Evolutionary conservation across 2,113 vertebrate species (phyloP), one percentile per base, ranked within the genome.

Genomic region (Brienomyrus brachyistius): DNA sequence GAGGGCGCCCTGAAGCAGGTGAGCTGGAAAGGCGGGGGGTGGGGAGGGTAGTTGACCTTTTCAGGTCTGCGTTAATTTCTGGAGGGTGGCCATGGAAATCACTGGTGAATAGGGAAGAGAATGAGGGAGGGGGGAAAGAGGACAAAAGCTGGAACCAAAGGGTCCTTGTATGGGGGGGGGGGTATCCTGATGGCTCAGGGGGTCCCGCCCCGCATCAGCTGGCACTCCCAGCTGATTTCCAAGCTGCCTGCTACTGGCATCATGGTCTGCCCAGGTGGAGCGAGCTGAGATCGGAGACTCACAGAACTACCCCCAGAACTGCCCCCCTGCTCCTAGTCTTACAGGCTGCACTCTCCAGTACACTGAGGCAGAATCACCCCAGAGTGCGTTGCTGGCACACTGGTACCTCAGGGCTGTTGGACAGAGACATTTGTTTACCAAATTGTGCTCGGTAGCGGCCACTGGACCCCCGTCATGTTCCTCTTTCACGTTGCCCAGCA

Each of bases 91-190:
- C 89, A 51, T 90, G 88, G 91, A 92, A 93, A 93, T 93, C 56
- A 62, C 56, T 62, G 56, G 56, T 62, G 56, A 62, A 66, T 83
- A 89, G 54, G 66, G 90, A 50, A 62, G 59, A 88, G 23, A n/a
- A 88, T 88, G 90, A 91, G 92, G 90, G 47, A 40, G 62, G 54
- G 56, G 59, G 77, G 82, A 92, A 90, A 90, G 90, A 86, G 89
- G 93, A 90, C 92, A 93, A 91, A 91, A 91, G 89, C 83, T 84
- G 90, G 92, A 92, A 87, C 47, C 91, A 94, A 92, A 94, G 86
- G 88, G 91, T 92, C 92, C 74, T 11, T 92, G 91, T 92, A 83
- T 27, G 48, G 48, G 93, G 86, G 88, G 92, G 86, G 88, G 92
- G 90, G 89, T 59, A 66, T n/a, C 47, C 19, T 86, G 27, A 51